Evolutionary conservation across 2,888 invertebrate genomes (phyloP), one percentile per base, ranked within the genome.

Genomic region (Drosophila vallismaia): DNA sequence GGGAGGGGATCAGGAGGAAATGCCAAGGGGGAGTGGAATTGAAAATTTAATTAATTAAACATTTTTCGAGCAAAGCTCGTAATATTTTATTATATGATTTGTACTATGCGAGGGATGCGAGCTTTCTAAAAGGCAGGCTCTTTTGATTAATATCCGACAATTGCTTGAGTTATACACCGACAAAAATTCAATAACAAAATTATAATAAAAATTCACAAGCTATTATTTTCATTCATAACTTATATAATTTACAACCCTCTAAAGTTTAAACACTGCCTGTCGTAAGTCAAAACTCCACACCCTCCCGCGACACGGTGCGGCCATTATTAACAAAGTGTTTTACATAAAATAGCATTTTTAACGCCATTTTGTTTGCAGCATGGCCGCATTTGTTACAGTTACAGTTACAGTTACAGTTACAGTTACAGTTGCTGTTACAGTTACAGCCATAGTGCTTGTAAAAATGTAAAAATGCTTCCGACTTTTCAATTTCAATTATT

Each of bases 401-500:
- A 64, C 38, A 36, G 57, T 57, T 42, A n/a, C 57, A 28, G 24
- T 56, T 42, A n/a, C 57, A 1, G 19, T 19, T 19, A 19, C 19
- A 33, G 24, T 56, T 45, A 49, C 33, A 28, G 24, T 56, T 42
- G 9, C 57, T 1, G 19, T 19, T 19, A 19, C 19, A 33, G 24
- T 56, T 45, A 49, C 33, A 28, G 42, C 33, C 9, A 10, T 24
- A 44, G 24, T 49, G 58, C 59, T 33, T 29, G 62, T 63, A 58
- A 67, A 67, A 71, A 82, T 75, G 85, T 83, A 88, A 88, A 89
- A 89, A 77, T 84, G 83, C 81, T 90, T 89, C 89, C 89, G 89
- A 88, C 86, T 88, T 89, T 81, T 88, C 84, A 78, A 88, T 90
- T 84, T 90, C 89, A 90, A 90, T 90, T 90, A 90, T 85, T 86